These are phyloP conservation scores for Argyresthia albistria DNA, from an alignment of 2,888 invertebrate species.

Conservation along the genomic window DNA sequence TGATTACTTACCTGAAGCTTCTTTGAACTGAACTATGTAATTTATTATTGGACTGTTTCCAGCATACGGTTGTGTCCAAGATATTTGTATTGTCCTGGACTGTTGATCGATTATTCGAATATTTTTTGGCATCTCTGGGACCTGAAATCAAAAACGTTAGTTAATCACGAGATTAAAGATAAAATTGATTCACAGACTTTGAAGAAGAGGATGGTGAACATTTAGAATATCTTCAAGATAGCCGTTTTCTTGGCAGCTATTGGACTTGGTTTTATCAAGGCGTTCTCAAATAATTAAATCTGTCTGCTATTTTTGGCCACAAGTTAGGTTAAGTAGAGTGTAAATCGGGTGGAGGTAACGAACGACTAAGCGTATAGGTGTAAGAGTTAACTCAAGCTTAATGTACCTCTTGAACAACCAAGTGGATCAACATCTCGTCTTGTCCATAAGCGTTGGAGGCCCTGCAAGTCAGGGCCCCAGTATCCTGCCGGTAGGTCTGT, in stretches of 20 bases:
- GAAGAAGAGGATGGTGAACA: too few relatives aligned
- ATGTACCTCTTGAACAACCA: constrained; percentile 90
- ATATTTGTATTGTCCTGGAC: constrained; percentile 86
- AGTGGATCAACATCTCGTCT: constrained; percentile 91
- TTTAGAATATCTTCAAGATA: too few relatives aligned
- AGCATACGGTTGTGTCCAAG: constrained; percentile 92
- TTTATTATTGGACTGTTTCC: constrained; percentile 91
- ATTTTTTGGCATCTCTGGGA: constrained; percentile 91
- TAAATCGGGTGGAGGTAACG: too few relatives aligned
- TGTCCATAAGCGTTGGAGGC: constrained; percentile 92
- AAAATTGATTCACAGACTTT: too few relatives aligned
- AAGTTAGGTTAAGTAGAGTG: too few relatives aligned
- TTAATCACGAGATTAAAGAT: background rate
- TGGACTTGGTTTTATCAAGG: too few relatives aligned
- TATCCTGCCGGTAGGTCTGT: constrained; percentile 89
- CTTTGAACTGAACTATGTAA: constrained; percentile 92
- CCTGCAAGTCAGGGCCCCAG: constrained; percentile 89
- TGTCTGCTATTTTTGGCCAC: too few relatives aligned
- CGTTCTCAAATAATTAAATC: too few relatives aligned
- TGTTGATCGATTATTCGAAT: constrained; percentile 88
- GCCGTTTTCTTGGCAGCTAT: too few relatives aligned
- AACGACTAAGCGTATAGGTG: too few relatives aligned
- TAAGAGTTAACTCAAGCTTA: too few relatives aligned
- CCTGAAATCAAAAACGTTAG: constrained; percentile 64
- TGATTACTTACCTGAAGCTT: constrained; percentile 81